These are phyloP conservation scores for Plecturocebus donacophilus DNA, from an alignment of 2,113 vertebrate genomes.

Conservation along the genomic window DNA sequence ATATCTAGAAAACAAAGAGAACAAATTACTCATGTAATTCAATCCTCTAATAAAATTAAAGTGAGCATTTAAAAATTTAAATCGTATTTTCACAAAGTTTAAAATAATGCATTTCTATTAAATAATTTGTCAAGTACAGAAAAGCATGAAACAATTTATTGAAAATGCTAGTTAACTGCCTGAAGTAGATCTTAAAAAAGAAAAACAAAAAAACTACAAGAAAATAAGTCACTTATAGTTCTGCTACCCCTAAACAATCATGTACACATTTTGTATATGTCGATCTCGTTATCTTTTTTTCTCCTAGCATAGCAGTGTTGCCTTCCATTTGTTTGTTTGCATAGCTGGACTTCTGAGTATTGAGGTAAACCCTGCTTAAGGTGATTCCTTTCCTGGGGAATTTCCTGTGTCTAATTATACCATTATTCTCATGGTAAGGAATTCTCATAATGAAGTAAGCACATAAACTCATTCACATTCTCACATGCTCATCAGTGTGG, in stretches of 20 bases:
- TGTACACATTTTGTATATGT: neutral
- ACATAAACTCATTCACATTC: neutral
- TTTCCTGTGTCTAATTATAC: neutral
- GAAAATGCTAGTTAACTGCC: neutral
- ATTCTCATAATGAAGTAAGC: neutral
- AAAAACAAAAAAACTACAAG: neutral
- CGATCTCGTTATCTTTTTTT: neutral
- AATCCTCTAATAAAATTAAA: neutral
- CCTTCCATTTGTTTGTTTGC: neutral
- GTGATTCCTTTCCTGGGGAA: neutral
- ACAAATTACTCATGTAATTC: neutral
- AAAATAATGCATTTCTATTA: neutral
- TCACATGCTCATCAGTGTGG: neutral
- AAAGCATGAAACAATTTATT: neutral
- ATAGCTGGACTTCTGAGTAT: neutral
- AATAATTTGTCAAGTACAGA: neutral
- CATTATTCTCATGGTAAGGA: neutral
- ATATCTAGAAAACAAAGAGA: slow-evolving; percentile 22
- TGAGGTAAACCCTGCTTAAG: neutral
- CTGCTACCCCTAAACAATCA: neutral
- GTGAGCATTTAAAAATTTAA: neutral
- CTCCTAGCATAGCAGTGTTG: neutral
- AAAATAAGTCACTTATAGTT: neutral
- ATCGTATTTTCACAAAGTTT: neutral
- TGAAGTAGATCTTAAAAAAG: neutral